Conservation (phyloP, 2,797 vertebrate species). For the Diglossa cyanea region DNA sequence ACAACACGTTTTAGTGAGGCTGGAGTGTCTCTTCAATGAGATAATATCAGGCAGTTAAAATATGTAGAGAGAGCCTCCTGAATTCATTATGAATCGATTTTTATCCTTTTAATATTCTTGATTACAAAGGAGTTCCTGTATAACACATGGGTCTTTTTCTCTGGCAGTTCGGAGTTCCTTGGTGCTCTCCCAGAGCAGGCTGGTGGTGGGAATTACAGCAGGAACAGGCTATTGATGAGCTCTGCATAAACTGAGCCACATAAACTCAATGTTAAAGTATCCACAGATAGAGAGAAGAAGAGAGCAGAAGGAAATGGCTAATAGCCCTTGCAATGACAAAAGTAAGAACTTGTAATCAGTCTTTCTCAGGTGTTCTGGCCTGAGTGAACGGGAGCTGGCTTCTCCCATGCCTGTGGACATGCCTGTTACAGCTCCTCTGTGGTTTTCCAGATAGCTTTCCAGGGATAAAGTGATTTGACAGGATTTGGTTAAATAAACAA, state of each 20-base stretch:
- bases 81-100: constrained; percentile 18
- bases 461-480: background rate
- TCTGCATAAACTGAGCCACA: background rate
- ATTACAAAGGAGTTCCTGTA: background rate
- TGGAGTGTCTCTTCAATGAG: background rate
- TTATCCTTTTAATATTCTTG: constrained; percentile 15
- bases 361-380: background rate
- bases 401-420: background rate
- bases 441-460: background rate
- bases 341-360: background rate
- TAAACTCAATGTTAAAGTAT: background rate
- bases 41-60: background rate
- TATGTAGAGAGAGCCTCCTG: background rate
- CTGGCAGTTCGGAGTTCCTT: background rate
- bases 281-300: background rate
- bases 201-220: background rate
- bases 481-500: background rate
- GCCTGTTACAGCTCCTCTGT: background rate
- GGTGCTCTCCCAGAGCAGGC: background rate
- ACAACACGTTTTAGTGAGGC: background rate
- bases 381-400: background rate
- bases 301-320: background rate
- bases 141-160: background rate
- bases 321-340: background rate
- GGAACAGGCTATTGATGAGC: background rate